Evolutionary conservation across 2,888 invertebrate species (phyloP), one percentile per base, ranked within the genome.

Genomic region (Dysmachus trigonus): DNA sequence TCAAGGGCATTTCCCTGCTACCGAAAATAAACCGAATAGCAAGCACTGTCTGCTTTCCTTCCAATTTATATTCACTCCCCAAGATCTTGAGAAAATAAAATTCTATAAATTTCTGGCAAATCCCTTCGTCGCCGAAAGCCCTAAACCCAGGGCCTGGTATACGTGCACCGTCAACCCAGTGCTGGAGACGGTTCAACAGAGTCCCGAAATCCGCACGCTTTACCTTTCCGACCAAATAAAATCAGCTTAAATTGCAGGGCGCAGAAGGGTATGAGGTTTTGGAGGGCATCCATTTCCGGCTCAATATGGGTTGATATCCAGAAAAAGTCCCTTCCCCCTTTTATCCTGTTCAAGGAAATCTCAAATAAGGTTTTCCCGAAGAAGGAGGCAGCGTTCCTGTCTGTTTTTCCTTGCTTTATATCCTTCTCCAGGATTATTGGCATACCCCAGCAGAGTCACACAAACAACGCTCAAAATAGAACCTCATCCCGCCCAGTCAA

Each of bases 401-500:
- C 27, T 62, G 27, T 62, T 62, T 62, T 62, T 62, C 8, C 10
- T 62, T 10, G 18, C 7, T 10, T 62, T 62, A 22, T 2, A 62
- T 62, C 62, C 62, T 62, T 18, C 62, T 62, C 62, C 62, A 62
- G 62, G 62, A 62, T 62, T 62, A 47, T 62, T 62, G 62, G 47
- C 47, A 72, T 72, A 5, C 62, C 38, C 27, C 33, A 22, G 71
- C 82, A 35, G 82, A 71, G 38, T 35, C 33, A 82, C 38, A 41
- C 18, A 27, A 41, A 72, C 31, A 72, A 7, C 31, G 47, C 87
- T 87, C 85, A 89, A 86, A 88, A 85, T 86, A 88, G 88, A 88
- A 89, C 87, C 89, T 89, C 88, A 85, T 82, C 86, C 84, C 38
- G 86, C 87, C 83, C 84, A 71, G 27, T n/a, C n/a, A n/a, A n/a